Conservation (phyloP, 2,888 invertebrate genomes). For the Mesorhabditis sp. region DNA sequence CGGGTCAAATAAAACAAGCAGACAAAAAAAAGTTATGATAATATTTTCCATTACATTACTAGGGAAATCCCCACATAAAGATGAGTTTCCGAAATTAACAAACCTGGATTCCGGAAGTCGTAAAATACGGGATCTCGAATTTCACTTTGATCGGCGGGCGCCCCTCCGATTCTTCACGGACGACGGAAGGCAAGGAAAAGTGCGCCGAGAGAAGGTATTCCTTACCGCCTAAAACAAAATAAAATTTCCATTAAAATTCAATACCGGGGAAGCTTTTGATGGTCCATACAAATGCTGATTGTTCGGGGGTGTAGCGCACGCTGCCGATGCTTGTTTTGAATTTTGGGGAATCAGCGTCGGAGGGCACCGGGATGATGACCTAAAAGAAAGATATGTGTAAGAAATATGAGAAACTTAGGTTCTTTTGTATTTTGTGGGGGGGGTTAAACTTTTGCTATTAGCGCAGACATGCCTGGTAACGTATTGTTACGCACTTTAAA, state of each 20-base stretch:
- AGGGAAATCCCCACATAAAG: background rate
- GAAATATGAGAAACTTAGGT: no score
- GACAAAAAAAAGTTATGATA: background rate
- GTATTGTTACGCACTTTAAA: no score
- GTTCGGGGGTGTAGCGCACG: constrained; percentile 94
- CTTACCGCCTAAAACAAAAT: constrained; percentile 75
- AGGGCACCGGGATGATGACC: constrained; percentile 89
- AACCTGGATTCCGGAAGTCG: constrained; percentile 95
- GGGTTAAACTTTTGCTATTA: no score
- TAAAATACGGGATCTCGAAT: constrained; percentile 98
- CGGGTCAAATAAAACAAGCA: background rate
- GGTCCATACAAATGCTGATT: constrained; percentile 87
- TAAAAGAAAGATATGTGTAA: background rate
- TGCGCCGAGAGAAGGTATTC: constrained; percentile 97
- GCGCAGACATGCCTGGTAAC: no score
- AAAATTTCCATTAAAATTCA: background rate
- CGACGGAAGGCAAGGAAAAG: constrained; percentile 91
- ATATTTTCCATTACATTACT: background rate
- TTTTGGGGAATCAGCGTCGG: constrained; percentile 95
- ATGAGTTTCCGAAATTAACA: constrained; percentile 1
- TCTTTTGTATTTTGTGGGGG: background rate
- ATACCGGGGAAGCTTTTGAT: constrained; percentile 55
- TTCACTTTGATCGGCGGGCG: constrained; percentile 96
- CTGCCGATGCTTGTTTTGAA: constrained; percentile 72
- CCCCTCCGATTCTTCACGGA: constrained; percentile 87